Evolutionary conservation across 92 coral and sea anemone species (phyloP).

Genomic region (Hydrozoanthus gracilis): DNA sequence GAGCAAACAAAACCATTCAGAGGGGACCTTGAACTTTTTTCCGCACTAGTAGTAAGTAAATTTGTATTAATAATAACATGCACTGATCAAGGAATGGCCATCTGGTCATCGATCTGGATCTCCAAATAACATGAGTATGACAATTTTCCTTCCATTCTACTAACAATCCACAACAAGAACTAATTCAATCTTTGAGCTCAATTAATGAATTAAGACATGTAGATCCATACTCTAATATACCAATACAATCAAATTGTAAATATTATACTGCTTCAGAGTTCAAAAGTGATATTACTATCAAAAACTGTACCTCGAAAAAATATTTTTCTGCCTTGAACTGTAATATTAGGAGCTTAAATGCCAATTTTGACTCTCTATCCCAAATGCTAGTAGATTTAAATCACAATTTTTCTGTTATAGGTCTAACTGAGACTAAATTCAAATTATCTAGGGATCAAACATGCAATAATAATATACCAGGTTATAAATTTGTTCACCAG

Average conservation of each 20-base stretch:
- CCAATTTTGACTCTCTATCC: constrained; percentile 10
- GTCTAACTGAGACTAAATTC: constrained; percentile 25
- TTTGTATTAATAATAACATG: too few species aligned
- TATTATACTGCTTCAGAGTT: constrained; percentile 8
- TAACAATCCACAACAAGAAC: too few species aligned
- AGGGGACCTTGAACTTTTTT: too few species aligned
- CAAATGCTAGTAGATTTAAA: constrained; percentile 11
- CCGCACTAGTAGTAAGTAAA: too few species aligned
- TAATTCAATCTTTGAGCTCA: too few species aligned
- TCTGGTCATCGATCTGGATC: too few species aligned
- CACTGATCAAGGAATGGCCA: too few species aligned
- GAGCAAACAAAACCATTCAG: too few species aligned
- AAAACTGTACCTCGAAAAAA: neutral
- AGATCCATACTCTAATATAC: constrained; percentile 6
- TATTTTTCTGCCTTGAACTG: constrained; percentile 9
- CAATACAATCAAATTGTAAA: constrained; percentile 9
- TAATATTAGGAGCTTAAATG: constrained; percentile 9
- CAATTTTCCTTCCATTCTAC: too few species aligned
- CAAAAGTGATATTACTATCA: constrained; percentile 13
- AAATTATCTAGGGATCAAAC: neutral
- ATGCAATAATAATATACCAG: neutral
- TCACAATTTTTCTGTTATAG: constrained; percentile 6
- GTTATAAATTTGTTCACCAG: neutral
- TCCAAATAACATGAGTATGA: too few species aligned
- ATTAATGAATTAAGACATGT: too few species aligned